Conservation (phyloP, 2,888 invertebrate genomes). For the Hylaea fasciaria region DNA sequence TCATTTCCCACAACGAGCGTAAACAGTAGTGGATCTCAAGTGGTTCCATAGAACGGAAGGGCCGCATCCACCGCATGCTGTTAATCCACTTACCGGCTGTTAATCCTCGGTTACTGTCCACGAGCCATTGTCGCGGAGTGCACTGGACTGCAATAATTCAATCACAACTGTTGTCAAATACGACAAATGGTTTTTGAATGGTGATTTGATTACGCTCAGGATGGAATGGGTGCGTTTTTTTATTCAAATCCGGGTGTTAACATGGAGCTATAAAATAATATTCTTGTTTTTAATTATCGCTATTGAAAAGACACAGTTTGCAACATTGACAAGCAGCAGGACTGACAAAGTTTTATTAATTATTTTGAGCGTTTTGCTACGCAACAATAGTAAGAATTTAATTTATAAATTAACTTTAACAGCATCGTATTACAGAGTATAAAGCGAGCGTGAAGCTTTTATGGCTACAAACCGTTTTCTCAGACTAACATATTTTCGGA, state of each 20-base stretch:
- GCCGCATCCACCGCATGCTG: constrained; percentile 58
- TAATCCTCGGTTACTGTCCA: constrained; percentile 59
- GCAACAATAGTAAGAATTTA: too few relatives aligned
- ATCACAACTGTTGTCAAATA: constrained; percentile 61
- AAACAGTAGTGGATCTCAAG: constrained; percentile 17
- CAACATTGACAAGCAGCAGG: too few relatives aligned
- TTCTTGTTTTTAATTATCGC: background rate
- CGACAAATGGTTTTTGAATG: constrained; percentile 32
- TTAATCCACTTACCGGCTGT: constrained; percentile 73
- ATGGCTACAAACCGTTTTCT: too few relatives aligned
- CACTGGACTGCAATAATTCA: constrained; percentile 62
- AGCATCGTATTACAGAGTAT: too few relatives aligned
- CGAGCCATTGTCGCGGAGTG: constrained; percentile 53
- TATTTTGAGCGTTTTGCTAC: too few relatives aligned
- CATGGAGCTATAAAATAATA: background rate
- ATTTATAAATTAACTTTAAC: too few relatives aligned
- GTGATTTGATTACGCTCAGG: constrained; percentile 32
- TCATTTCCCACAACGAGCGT: background rate
- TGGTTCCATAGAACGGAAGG: constrained; percentile 51
- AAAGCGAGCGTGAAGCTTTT: too few relatives aligned
- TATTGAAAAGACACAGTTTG: too few relatives aligned
- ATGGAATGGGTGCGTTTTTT: constrained; percentile 10
- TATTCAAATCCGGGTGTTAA: background rate
- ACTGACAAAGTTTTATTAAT: too few relatives aligned
- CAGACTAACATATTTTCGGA: too few relatives aligned